Base-by-base conservation (phyloP, 2,113 vertebrate genomes). In the Ivindomyrus marchei region DNA sequence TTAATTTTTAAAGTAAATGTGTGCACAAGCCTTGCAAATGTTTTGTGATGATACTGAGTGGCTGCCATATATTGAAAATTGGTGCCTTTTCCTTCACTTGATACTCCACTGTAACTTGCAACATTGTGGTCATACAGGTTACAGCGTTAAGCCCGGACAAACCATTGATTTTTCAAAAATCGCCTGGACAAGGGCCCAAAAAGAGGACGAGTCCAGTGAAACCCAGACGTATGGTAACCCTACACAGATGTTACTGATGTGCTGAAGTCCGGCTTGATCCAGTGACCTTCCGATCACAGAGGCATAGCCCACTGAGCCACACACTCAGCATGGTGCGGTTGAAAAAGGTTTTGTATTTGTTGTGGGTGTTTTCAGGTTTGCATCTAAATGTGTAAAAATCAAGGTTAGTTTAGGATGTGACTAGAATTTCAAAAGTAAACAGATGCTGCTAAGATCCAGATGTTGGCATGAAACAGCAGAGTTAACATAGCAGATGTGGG, bases 391-490 rank as follows among this genome's bases (percentile, higher is more conserved):
- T 39, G 74, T 42, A 77, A 15, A 77, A 39, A 77, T 80, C 74
- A 42, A 42, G 70, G 36, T 19, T 77, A 6, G 70, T 39, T 36
- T 39, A 77, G 36, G 74, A 42, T 4, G 15, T 36, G 74, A 80
- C 13, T 80, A 80, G 74, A 80, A 80, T 42, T 42, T 42, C 31
- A 17, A 80, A 80, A 80, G 74, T 39, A 80, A 80, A 80, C 74
- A 80, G 36, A 80, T 19, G 31, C 74, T 80, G 42, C 27, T 89
- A 50, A 84, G 19, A 89, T 77, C 49, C 88, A 89, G 70, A 84
- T 56, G 47, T 19, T 84, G 66, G 19, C 53, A 56, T 7, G 13
- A 80, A 80, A 42, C 17, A 80, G 36, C 36, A 70, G 62, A 66
- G 62, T 4, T 4, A 80, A 80, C 13, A 36, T 5, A 1, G 74